phyloP scores from a whole-genome alignment of 2,888 invertebrate species.

The Metellina segmentata region DNA sequence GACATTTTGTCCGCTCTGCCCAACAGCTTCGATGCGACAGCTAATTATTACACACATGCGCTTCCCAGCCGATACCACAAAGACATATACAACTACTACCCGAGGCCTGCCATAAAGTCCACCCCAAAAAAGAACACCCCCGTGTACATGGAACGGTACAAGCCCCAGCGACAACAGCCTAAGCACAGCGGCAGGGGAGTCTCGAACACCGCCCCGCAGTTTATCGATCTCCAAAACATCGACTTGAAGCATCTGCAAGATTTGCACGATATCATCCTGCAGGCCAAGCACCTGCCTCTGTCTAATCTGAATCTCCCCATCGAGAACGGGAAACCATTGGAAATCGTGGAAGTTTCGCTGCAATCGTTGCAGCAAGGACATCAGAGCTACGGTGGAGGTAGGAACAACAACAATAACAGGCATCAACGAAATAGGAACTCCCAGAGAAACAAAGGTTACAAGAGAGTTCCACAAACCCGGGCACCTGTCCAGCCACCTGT shows the following conservation, averaged over 20 bases:
- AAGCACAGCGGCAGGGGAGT: not conserved
- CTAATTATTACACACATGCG: constrained; percentile 57
- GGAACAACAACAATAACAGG: constrained; percentile 10
- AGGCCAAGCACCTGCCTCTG: constrained; percentile 48
- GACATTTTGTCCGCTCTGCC: constrained; percentile 65
- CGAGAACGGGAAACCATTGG: constrained; percentile 41
- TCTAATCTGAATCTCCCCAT: constrained; percentile 35
- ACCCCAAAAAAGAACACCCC: constrained; percentile 64
- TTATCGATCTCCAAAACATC: constrained; percentile 50
- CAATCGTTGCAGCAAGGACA: constrained; percentile 25
- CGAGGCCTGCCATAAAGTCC: constrained; percentile 61
- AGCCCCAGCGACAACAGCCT: constrained; percentile 42
- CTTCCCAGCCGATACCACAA: constrained; percentile 52
- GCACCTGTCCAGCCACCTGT: constrained; percentile 44
- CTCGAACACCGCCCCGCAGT: constrained; percentile 1
- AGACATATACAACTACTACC: constrained; percentile 73
- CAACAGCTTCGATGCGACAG: constrained; percentile 31
- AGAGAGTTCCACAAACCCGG: constrained; percentile 33
- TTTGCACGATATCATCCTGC: constrained; percentile 47
- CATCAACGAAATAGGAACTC: constrained; percentile 10
- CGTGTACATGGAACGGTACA: constrained; percentile 56
- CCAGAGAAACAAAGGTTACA: constrained; percentile 15
- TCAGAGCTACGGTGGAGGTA: constrained; percentile 5
- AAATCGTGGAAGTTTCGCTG: constrained; percentile 50
- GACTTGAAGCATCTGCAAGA: constrained; percentile 48